Conservation (phyloP, 2,113 vertebrate species). For the Lathamus discolor region DNA sequence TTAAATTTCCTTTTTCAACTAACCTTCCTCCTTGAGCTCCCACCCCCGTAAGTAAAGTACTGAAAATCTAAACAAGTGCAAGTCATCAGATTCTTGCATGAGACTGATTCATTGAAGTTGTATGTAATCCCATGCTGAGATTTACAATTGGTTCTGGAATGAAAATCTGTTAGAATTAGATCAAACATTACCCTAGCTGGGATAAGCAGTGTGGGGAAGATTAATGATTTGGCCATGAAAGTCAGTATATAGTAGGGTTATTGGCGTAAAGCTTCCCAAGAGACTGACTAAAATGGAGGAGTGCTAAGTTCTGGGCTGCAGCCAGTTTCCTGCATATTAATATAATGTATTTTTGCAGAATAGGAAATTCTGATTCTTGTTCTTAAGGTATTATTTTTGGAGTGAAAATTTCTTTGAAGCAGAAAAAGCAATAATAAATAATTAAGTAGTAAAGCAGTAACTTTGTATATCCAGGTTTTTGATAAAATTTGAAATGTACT, state of each 20-base stretch:
- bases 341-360: background rate
- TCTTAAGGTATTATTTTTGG: background rate
- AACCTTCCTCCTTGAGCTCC: constrained; percentile 35
- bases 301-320: background rate
- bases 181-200: constrained; percentile 54
- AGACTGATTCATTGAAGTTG: constrained; percentile 49
- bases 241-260: background rate
- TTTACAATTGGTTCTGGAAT: constrained; percentile 70
- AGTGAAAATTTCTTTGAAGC: background rate
- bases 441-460: background rate
- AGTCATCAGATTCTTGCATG: constrained; percentile 17
- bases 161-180: constrained; percentile 70
- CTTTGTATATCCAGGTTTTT: background rate
- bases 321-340: background rate
- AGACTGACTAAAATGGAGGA: background rate
- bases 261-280: background rate
- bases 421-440: background rate
- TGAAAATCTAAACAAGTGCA: constrained; percentile 30
- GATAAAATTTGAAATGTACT: background rate
- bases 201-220: constrained; percentile 33
- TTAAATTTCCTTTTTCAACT: constrained; percentile 36
- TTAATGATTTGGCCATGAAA: constrained; percentile 52
- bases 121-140: constrained; percentile 66
- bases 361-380: background rate
- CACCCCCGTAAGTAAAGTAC: background rate